Evolutionary conservation across 2,888 invertebrate species (phyloP), one percentile per base, ranked within the genome.

Genomic region (Latrodectus elegans): DNA sequence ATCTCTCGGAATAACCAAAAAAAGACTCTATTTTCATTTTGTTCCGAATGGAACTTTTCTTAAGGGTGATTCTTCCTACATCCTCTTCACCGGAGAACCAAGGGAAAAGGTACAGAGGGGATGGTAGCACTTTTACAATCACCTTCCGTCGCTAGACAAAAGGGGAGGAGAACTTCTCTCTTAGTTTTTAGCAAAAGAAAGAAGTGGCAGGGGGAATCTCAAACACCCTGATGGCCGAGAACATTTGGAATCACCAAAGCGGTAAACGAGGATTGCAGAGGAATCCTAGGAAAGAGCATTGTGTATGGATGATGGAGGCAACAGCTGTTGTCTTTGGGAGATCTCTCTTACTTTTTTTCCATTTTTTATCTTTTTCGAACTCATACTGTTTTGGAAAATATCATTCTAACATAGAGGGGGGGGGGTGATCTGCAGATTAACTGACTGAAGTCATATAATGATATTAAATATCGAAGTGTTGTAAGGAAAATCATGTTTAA

Each of bases 341-440:
- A 12, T 60, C 60, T 60, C 10, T n/a, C n/a, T 60, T n/a, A 15
- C 11, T 4, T n/a, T n/a, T 60, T n/a, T 60, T 60, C 12, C n/a
- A 15, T 60, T 60, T 60, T n/a, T 60, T 15, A 14, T 60, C 60
- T 60, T 60, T 60, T 60, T 60, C 60, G 60, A 12, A 60, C 12
- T 15, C 10, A 60, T 12, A 10, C 12, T 8, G 4, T 15, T 4
- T 60, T 60, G 60, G 60, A 60, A 60, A 60, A 60, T 60, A 15
- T 60, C 60, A 60, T 60, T 60, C 60, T 11, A n/a, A 15, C 12
- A 60, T 11, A 60, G 15, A 9, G 55, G 55, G 49, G 53, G 15
- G 71, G 71, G 68, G 53, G 64, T n/a, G 78, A 55, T 71, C 60
- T 79, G 17, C 71, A 72, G 81, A 81, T 81, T 81, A 81, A 81